Base-by-base conservation (phyloP, 2,797 vertebrate species). In the Aplochiton taeniatus region DNA sequence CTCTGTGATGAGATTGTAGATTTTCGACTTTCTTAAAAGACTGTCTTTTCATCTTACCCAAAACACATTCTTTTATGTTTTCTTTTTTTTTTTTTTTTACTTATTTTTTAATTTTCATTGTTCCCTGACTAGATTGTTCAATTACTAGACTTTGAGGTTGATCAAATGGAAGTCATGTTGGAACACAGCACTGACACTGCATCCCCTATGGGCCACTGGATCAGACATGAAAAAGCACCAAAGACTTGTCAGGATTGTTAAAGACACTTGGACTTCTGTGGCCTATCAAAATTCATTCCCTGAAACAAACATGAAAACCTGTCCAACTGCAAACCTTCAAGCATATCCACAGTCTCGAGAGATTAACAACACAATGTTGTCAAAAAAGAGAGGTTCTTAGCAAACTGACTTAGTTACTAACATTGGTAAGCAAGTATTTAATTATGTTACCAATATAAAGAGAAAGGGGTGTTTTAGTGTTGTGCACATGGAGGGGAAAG, bases 181-280 rank as follows among this genome's bases (percentile, higher is more conserved):
- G 41, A 73, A 69, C 61, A 41, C 60, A 49, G 14, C 74, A 69
- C 48, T 56, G 41, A 74, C 74, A 75, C 67, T 72, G 77, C 75
- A 72, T 80, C 62, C 70, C 81, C 82, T 57, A 69, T 75, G 81
- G 82, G 79, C 70, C 79, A 69, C 71, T 77, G 63, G 73, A 84
- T 85, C 82, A 83, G 76, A 87, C 76, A 73, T 77, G 66, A 83
- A 83, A 58, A 68, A 73, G 82, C 84, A 88, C 84, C 80, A 88
- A 89, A 87, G 81, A 73, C 79, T 76, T 64, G 83, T 84, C 81
- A 53, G 72, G 75, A 65, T 71, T 71, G 82, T 74, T 82, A 76
- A 85, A 83, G 69, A 85, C 17, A 48, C 12, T 72, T 41, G 65
- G 78, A 79, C 82, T 77, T 65, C 42, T 43, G 78, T 59, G 49